Conservation (phyloP, 2,113 vertebrate genomes). For the Bagarius yarrelli region DNA sequence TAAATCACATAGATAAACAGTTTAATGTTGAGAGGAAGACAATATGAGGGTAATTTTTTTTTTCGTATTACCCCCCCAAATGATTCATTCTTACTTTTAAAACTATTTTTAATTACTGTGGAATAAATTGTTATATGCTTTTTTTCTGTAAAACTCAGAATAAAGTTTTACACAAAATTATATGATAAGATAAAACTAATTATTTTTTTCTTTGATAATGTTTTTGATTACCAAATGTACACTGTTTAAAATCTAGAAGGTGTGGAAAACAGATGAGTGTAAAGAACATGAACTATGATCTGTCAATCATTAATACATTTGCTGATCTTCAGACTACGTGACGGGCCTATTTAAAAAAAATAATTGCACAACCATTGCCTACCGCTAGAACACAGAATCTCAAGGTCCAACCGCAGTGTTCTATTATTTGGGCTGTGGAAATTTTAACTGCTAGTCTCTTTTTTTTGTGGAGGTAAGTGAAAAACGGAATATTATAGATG, state of each 20-base stretch:
- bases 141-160: too few relatives aligned
- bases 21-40: too few relatives aligned
- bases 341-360: conserved; percentile 44
- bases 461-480: conserved; percentile 63
- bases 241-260: background rate
- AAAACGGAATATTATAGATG: background rate
- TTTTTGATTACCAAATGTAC: too few relatives aligned
- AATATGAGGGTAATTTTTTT: too few relatives aligned
- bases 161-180: too few relatives aligned
- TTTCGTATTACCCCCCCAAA: too few relatives aligned
- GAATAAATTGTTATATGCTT: too few relatives aligned
- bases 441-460: conserved; percentile 27
- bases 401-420: conserved; percentile 67
- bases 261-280: background rate
- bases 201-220: too few relatives aligned
- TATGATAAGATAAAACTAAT: too few relatives aligned
- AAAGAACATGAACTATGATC: conserved; percentile 10
- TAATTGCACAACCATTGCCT: conserved; percentile 55
- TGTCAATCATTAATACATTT: conserved; percentile 70
- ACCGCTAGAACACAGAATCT: conserved; percentile 48
- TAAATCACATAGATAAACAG: too few relatives aligned
- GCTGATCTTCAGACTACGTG: conserved; percentile 55
- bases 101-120: too few relatives aligned
- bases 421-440: conserved; percentile 27
- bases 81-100: too few relatives aligned